A percentile compares a stretch with the other conserved stretches of the same genome.
These are phyloP conservation scores for Harpegnathos saltator DNA, from an alignment of 1,140 invertebrate species.

Conservation along the genomic window DNA sequence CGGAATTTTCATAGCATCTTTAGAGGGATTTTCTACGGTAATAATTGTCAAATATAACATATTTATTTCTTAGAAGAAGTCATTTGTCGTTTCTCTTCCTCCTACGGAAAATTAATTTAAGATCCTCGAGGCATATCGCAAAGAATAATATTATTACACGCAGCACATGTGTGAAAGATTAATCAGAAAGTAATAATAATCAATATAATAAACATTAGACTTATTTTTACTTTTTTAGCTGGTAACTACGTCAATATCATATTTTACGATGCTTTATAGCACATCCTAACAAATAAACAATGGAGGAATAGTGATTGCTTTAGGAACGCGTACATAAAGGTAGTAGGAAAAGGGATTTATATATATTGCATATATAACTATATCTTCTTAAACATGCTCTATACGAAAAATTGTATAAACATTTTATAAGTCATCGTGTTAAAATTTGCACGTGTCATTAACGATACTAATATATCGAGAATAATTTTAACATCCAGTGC, in stretches of 20 bases:
- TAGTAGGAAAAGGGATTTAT: neutral
- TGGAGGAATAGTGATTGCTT: neutral
- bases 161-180: too few species aligned
- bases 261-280: conserved; percentile 34
- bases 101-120: conserved; percentile 1
- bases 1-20: conserved; percentile 24
- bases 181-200: too few species aligned
- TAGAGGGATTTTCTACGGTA: conserved; percentile 60
- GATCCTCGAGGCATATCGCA: neutral
- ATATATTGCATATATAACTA: neutral
- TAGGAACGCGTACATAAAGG: neutral
- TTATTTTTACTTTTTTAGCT: too few species aligned
- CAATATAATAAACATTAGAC: too few species aligned
- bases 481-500: too few species aligned
- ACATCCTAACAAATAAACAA: neutral
- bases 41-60: neutral
- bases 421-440: too few species aligned
- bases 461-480: too few species aligned
- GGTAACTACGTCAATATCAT: conserved; percentile 28
- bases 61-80: neutral
- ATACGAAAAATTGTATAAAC: neutral
- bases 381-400: neutral
- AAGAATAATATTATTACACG: neutral
- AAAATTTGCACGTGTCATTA: too few species aligned
- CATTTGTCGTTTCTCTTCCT: conserved; percentile 20